Percentiles rank a stretch among this genome's conserved stretches.
Conservation (phyloP, 1,140 invertebrate species). For the Oryzaephilus surinamensis region DNA sequence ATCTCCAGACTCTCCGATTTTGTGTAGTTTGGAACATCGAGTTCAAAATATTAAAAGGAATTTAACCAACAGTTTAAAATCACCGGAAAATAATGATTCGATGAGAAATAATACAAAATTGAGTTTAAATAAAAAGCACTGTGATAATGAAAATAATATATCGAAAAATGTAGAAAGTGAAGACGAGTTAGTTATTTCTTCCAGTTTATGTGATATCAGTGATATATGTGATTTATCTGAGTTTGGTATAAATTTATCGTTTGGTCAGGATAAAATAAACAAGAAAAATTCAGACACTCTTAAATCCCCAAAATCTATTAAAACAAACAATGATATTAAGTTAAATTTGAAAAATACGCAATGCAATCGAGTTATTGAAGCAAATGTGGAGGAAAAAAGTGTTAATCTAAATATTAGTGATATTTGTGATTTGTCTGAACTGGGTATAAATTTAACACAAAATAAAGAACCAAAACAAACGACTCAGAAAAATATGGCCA, state of each 20-base stretch:
- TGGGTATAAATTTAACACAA: conserved; percentile 5
- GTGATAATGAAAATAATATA: not conserved
- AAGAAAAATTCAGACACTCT: conserved; percentile 4
- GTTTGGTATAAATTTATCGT: not conserved
- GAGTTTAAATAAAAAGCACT: not conserved
- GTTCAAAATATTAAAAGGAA: no score
- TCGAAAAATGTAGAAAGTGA: not conserved
- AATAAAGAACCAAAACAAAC: conserved; percentile 1
- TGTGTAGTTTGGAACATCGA: no score
- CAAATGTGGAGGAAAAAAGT: not conserved
- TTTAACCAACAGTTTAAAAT: not conserved
- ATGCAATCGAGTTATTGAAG: not conserved
- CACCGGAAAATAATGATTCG: not conserved
- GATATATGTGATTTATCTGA: conserved; percentile 10
- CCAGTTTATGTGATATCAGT: conserved; percentile 1
- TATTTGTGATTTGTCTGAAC: conserved; percentile 13
- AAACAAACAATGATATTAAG: conserved; percentile 1
- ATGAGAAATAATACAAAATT: not conserved
- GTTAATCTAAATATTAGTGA: conserved; percentile 5
- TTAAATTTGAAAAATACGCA: not conserved
- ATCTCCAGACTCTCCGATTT: conserved; percentile 6
- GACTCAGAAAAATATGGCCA: not conserved
- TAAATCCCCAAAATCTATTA: not conserved
- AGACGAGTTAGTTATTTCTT: not conserved
- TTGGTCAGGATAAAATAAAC: no score